These are phyloP conservation scores for Trichopria drosophilae DNA, from an alignment of 2,888 invertebrate species.

Conservation along the genomic window DNA sequence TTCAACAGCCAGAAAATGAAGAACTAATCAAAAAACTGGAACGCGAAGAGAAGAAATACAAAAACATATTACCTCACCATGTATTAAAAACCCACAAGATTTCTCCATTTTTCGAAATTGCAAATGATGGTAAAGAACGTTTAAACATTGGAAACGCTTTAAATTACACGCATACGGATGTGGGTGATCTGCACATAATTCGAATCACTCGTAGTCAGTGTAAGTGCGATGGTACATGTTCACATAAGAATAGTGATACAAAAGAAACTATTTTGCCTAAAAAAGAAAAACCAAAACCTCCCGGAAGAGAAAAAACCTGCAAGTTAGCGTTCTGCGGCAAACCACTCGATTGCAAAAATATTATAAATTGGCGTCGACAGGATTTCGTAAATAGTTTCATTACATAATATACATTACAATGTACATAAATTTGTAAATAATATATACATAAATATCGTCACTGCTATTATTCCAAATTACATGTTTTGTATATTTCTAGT, in stretches of 20 bases:
- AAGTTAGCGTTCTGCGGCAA: no score
- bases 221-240: conserved; percentile 38
- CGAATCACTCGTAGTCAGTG: conserved; percentile 43
- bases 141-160: conserved; percentile 35
- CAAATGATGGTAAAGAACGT: conserved; percentile 45
- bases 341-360: no score
- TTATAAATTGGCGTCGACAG: no score
- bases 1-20: conserved; percentile 23
- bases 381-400: no score
- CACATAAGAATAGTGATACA: neutral
- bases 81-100: conserved; percentile 38
- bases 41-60: conserved; percentile 27
- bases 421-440: no score
- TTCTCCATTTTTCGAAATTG: conserved; percentile 39
- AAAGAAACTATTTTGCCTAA: neutral
- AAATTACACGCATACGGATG: conserved; percentile 40
- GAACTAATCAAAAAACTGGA: conserved; percentile 22
- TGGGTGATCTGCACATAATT: conserved; percentile 46
- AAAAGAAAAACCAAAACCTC: no score
- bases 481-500: no score
- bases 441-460: no score
- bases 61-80: conserved; percentile 37
- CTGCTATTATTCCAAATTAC: no score
- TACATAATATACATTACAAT: no score
- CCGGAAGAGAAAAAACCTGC: no score